phyloP scores from a whole-genome alignment of 1,140 invertebrate species.

The Listronotus bonariensis region DNA sequence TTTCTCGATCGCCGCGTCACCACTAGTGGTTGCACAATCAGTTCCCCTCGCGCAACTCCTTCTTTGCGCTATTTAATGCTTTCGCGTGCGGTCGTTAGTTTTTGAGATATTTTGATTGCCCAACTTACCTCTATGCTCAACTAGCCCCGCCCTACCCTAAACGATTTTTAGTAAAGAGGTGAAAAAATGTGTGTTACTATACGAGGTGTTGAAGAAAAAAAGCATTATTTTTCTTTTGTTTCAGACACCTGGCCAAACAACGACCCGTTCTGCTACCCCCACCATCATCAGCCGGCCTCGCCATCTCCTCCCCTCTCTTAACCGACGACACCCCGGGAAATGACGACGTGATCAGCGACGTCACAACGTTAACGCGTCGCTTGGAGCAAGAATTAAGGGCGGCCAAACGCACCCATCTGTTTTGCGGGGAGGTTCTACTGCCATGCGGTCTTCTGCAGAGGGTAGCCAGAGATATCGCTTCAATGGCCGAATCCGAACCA shows the following conservation, averaged over 20 bases:
- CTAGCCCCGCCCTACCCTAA: too few relatives aligned
- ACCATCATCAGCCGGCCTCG: conserved; percentile 21
- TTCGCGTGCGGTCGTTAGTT: too few relatives aligned
- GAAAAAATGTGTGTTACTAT: too few relatives aligned
- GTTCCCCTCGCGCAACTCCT: too few relatives aligned
- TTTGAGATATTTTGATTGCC: too few relatives aligned
- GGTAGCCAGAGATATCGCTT: conserved; percentile 72
- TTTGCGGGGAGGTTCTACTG: conserved; percentile 79
- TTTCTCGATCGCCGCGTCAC: too few relatives aligned
- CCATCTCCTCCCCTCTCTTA: conserved; percentile 6
- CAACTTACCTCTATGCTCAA: too few relatives aligned
- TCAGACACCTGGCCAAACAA: conserved; percentile 38
- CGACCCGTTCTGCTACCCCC: conserved; percentile 33
- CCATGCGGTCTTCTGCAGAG: conserved; percentile 76
- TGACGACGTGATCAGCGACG: conserved; percentile 46
- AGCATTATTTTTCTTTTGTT: conserved; percentile 19
- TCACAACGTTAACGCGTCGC: conserved; percentile 66
- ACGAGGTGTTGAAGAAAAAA: too few relatives aligned
- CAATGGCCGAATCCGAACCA: conserved; percentile 81
- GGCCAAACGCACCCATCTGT: conserved; percentile 76
- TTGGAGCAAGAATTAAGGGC: conserved; percentile 76
- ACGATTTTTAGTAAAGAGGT: too few relatives aligned
- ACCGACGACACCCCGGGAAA: conserved; percentile 15
- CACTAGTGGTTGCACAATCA: too few relatives aligned
- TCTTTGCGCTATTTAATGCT: too few relatives aligned